Conservation (phyloP, 2,888 invertebrate genomes). For the Dinocampus coccinellae region DNA sequence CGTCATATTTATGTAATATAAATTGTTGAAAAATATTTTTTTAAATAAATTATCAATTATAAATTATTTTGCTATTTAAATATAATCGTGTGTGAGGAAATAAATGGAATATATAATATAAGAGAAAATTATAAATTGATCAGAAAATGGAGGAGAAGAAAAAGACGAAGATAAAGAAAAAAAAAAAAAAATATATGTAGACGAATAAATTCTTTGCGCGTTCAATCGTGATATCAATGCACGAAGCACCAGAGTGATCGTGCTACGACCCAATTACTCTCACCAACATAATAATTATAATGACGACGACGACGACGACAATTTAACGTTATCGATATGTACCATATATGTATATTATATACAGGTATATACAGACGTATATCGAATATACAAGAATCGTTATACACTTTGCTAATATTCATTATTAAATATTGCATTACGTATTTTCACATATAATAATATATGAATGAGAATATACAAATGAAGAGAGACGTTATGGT, state of each 20-base stretch:
- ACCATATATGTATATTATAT: not conserved
- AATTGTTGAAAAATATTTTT: not conserved
- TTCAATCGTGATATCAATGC: constrained; percentile 23
- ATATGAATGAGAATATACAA: not conserved
- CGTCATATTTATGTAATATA: not conserved
- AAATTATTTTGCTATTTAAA: not conserved
- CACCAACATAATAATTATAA: constrained; percentile 46
- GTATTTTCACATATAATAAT: not conserved
- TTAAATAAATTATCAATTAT: not conserved
- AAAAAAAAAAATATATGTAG: not conserved
- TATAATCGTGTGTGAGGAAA: too few species aligned
- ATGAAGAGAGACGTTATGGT: not conserved
- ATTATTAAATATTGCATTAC: constrained; percentile 19
- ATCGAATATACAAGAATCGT: not conserved
- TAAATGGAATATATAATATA: too few species aligned
- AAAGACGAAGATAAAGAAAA: not conserved
- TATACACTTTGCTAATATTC: constrained; percentile 9
- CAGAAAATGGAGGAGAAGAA: constrained; percentile 12
- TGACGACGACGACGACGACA: constrained; percentile 13
- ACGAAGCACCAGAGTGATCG: constrained; percentile 10
- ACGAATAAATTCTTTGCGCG: not conserved
- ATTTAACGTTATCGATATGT: constrained; percentile 34
- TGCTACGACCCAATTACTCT: constrained; percentile 45
- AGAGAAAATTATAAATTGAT: not conserved
- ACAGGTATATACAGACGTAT: not conserved